Conservation (phyloP, 2,797 vertebrate species). For the Poeciliopsis gracilis region DNA sequence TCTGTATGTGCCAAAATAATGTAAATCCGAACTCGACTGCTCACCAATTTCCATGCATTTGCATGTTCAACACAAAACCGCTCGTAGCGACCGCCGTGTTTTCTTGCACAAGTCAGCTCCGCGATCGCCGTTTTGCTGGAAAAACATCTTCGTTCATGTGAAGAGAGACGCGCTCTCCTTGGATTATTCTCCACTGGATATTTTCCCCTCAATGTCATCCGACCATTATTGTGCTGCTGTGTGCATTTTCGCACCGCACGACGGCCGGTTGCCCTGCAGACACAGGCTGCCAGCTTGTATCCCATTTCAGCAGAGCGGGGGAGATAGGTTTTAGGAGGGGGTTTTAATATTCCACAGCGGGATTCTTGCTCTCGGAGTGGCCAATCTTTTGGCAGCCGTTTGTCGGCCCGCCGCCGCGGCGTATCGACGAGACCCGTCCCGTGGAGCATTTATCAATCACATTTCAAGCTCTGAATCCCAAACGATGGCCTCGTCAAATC, state of each 20-base stretch:
- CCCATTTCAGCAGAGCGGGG: conserved; percentile 38
- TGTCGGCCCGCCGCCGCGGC: conserved; percentile 25
- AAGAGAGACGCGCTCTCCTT: conserved; percentile 27
- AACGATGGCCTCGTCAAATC: conserved; percentile 54
- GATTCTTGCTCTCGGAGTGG: conserved; percentile 21
- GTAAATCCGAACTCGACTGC: conserved; percentile 34
- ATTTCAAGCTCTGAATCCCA: conserved; percentile 51
- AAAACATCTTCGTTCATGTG: conserved; percentile 28
- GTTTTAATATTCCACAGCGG: conserved; percentile 48
- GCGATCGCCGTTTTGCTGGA: conserved; percentile 19
- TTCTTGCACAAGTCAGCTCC: conserved; percentile 16
- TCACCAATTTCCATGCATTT: conserved; percentile 55
- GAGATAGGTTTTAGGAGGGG: conserved; percentile 34
- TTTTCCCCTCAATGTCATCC: conserved; percentile 64
- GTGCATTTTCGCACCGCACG: conserved; percentile 48
- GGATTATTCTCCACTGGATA: conserved; percentile 49
- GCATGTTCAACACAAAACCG: conserved; percentile 46
- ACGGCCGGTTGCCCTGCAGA: conserved; percentile 57
- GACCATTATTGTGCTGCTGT: conserved; percentile 44
- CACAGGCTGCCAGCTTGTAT: conserved; percentile 42
- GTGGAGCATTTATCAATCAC: conserved; percentile 57
- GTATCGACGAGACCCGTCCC: conserved; percentile 38
- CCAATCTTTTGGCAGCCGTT: conserved; percentile 19
- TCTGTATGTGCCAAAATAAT: conserved; percentile 32
- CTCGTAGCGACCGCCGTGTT: conserved; percentile 6